Evolutionary conservation across 2,797 vertebrate species (phyloP).

Genomic region (Falco concolor): DNA sequence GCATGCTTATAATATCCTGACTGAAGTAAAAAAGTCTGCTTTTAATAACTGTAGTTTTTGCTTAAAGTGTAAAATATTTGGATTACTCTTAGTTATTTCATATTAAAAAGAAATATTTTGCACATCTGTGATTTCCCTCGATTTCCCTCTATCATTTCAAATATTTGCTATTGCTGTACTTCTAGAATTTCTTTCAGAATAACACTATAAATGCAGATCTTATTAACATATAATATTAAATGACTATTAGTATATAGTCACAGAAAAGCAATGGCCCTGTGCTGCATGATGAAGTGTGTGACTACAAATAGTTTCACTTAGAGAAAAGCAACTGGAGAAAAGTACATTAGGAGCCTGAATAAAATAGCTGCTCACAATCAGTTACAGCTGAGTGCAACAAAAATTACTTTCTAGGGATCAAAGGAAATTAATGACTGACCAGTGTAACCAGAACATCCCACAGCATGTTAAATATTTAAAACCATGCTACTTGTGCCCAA

Average conservation of each 20-base stretch:
- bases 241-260: conserved; percentile 5
- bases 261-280: neutral
- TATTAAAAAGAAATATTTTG: neutral
- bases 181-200: neutral
- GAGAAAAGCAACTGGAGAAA: conserved; percentile 60
- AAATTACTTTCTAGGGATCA: conserved; percentile 74
- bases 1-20: neutral
- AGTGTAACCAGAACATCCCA: conserved; percentile 62
- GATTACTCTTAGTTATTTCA: neutral
- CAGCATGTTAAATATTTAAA: conserved; percentile 73
- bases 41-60: neutral
- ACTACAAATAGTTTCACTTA: conserved; percentile 38
- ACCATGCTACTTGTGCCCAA: conserved; percentile 41
- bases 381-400: conserved; percentile 72
- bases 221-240: conserved; percentile 13
- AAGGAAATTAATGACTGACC: conserved; percentile 73
- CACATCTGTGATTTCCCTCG: neutral
- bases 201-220: conserved; percentile 14
- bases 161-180: neutral
- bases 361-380: conserved; percentile 56
- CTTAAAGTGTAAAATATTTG: neutral
- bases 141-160: neutral
- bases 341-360: conserved; percentile 43
- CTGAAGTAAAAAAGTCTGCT: neutral
- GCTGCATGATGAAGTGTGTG: conserved; percentile 21